phyloP scores from a whole-genome alignment of 2,888 invertebrate genomes.

The Andrena praecox region DNA sequence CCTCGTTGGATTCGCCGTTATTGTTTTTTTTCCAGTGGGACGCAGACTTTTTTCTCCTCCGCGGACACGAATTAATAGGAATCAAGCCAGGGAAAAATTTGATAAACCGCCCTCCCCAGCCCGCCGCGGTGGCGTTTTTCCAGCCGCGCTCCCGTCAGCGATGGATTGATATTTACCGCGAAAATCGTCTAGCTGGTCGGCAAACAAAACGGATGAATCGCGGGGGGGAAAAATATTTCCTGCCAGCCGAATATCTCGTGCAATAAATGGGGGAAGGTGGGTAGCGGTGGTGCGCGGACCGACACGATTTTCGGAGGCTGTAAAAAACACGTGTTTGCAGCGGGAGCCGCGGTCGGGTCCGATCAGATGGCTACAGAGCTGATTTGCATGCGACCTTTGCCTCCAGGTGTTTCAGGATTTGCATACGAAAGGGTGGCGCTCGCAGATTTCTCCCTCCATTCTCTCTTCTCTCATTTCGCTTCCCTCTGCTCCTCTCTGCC shows the following conservation, averaged over 20 bases:
- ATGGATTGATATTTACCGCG: constrained; percentile 46
- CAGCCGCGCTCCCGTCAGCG: background rate
- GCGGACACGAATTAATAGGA: constrained; percentile 42
- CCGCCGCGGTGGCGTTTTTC: background rate
- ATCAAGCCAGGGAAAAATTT: constrained; percentile 45
- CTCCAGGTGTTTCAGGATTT: constrained; percentile 84
- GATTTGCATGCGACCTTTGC: constrained; percentile 84
- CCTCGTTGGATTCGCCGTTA: constrained; percentile 20
- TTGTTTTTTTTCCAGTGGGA: constrained; percentile 29
- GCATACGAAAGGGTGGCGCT: constrained; percentile 84
- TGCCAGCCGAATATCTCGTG: constrained; percentile 34
- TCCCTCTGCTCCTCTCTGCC: constrained; percentile 44
- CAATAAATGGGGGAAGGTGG: background rate
- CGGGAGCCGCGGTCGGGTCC: constrained; percentile 64
- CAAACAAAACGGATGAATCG: constrained; percentile 48
- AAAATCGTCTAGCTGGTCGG: constrained; percentile 59
- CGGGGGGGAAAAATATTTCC: constrained; percentile 40
- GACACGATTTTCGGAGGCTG: constrained; percentile 63
- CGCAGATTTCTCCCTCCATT: constrained; percentile 72
- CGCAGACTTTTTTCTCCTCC: constrained; percentile 12
- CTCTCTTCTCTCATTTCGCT: constrained; percentile 46
- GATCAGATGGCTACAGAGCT: constrained; percentile 78
- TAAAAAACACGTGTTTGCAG: constrained; percentile 63
- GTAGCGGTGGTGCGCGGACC: constrained; percentile 34
- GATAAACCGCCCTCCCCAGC: constrained; percentile 35